phyloP scores from a whole-genome alignment of 2,797 vertebrate species.

The Meda fulgida region DNA sequence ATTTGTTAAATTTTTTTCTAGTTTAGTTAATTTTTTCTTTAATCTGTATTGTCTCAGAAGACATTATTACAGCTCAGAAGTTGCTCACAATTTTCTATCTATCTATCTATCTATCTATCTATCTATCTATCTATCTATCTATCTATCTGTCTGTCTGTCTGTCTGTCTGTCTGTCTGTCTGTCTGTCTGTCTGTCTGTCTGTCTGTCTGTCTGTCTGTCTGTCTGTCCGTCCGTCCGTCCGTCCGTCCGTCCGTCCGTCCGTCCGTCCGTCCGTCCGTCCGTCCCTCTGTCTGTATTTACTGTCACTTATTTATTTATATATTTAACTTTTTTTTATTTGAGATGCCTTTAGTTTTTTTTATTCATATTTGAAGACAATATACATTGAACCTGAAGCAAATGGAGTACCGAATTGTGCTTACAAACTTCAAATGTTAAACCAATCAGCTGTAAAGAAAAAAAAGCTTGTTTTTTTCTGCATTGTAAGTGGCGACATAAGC shows the following conservation, averaged over 20 bases:
- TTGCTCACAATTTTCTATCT: too few species aligned
- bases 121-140: too few species aligned
- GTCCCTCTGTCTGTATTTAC: too few species aligned
- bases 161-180: too few species aligned
- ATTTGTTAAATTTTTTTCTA: not conserved
- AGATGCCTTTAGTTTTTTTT: not conserved
- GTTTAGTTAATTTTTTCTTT: too few species aligned
- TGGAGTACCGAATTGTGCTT: not conserved
- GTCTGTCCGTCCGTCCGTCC: too few species aligned
- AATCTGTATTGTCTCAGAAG: not conserved
- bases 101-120: too few species aligned
- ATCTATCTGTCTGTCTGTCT: too few species aligned
- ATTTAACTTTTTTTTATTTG: not conserved
- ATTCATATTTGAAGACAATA: not conserved
- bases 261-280: too few species aligned
- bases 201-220: too few species aligned
- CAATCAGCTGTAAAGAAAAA: not conserved
- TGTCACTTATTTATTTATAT: not conserved
- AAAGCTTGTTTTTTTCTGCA: not conserved
- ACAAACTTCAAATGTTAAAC: not conserved
- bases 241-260: too few species aligned
- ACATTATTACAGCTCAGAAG: not conserved
- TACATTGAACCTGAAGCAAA: not conserved
- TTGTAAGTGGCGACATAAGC: not conserved
- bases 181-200: too few species aligned